Evolutionary conservation across 2,888 invertebrate genomes (phyloP).

Genomic region (Deilephila elpenor): DNA sequence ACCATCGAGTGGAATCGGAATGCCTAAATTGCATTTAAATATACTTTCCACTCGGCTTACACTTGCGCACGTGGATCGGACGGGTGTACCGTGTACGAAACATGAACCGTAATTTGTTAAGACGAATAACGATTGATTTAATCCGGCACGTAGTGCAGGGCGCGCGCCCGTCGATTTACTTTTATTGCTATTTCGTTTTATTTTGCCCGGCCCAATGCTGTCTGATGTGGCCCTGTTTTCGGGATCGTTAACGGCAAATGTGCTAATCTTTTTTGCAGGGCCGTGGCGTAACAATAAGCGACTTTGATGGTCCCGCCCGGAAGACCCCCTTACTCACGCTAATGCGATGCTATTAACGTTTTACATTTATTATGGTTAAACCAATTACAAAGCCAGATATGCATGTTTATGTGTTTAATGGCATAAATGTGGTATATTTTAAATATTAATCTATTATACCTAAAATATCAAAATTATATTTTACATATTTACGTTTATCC

Average conservation of each 20-base stretch:
- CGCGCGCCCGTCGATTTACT: constrained; percentile 77
- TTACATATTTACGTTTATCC: background rate
- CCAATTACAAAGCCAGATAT: constrained; percentile 48
- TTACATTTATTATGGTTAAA: constrained; percentile 60
- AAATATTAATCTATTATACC: too few relatives aligned
- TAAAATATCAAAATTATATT: background rate
- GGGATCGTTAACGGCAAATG: constrained; percentile 81
- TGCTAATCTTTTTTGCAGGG: constrained; percentile 81
- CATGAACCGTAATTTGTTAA: constrained; percentile 81
- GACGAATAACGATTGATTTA: constrained; percentile 83
- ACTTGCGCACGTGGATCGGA: constrained; percentile 68
- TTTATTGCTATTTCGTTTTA: constrained; percentile 83
- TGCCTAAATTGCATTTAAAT: constrained; percentile 67
- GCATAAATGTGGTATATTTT: background rate
- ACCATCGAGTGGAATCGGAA: constrained; percentile 53
- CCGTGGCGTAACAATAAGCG: constrained; percentile 69
- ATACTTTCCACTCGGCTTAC: constrained; percentile 62
- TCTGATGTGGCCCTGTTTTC: constrained; percentile 79
- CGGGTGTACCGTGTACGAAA: constrained; percentile 73
- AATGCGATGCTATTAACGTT: constrained; percentile 69
- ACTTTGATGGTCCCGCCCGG: constrained; percentile 63
- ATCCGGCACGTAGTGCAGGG: constrained; percentile 74
- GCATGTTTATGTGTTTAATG: constrained; percentile 41
- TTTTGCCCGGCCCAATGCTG: constrained; percentile 66
- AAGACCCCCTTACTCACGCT: constrained; percentile 65